Evolutionary conservation across 2,888 invertebrate genomes (phyloP).

Genomic region (Tubulanus polymorphus): DNA sequence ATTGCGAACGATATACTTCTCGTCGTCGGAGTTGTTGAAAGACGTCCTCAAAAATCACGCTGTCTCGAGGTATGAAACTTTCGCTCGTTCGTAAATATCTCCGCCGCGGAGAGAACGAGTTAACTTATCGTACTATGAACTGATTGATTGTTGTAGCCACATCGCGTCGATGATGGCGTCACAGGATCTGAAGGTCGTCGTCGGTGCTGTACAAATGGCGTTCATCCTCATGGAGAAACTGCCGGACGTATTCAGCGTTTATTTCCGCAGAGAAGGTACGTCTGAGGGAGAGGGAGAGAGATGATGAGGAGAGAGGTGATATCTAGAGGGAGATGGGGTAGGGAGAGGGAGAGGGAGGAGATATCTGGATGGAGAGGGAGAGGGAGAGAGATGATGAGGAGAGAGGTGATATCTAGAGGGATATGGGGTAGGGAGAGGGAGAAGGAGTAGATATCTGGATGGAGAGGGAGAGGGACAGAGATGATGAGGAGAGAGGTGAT

Average conservation of each 20-base stretch:
- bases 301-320: no score
- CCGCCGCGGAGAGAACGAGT: background rate
- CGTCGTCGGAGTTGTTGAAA: constrained; percentile 78
- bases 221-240: constrained; percentile 94
- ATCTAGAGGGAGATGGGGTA: no score
- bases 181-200: constrained; percentile 91
- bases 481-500: no score
- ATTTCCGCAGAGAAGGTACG: constrained; percentile 89
- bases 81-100: constrained; percentile 2
- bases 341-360: no score
- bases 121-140: background rate
- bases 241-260: constrained; percentile 89
- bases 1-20: constrained; percentile 93
- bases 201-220: constrained; percentile 94
- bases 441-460: no score
- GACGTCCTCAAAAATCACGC: constrained; percentile 56
- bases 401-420: no score
- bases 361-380: no score
- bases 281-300: no score
- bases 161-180: constrained; percentile 98
- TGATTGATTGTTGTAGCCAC: constrained; percentile 63
- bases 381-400: no score
- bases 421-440: no score
- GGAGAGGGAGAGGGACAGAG: no score
- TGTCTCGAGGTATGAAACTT: constrained; percentile 48